These are phyloP conservation scores for Pristionchus arcanus DNA, from an alignment of 2,888 invertebrate species.

Conservation along the genomic window DNA sequence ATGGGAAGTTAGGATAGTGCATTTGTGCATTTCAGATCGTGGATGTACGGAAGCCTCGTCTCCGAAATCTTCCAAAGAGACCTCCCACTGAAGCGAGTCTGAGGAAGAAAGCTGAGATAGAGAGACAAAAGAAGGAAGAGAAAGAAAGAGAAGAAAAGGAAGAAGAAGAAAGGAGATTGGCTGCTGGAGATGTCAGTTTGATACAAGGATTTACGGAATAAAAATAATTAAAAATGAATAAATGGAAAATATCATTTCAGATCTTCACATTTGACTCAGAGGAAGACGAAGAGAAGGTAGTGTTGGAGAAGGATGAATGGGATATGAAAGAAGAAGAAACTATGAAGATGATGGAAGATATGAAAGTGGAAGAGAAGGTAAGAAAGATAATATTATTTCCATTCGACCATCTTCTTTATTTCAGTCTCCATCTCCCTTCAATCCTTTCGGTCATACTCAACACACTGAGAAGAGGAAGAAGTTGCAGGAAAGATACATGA, in stretches of 20 bases:
- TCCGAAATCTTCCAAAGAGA: slow-evolving; percentile 8
- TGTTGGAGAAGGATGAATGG: slow-evolving; percentile 13
- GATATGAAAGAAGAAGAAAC: slow-evolving; percentile 18
- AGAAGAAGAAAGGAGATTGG: slow-evolving; percentile 6
- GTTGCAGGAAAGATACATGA: not conserved
- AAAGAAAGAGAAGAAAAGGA: slow-evolving; percentile 15
- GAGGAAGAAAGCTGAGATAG: not conserved
- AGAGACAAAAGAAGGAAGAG: not conserved
- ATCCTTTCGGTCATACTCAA: not conserved
- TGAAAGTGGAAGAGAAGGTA: slow-evolving; percentile 12
- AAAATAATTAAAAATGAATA: no score
- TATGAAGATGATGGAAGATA: not conserved
- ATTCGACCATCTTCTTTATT: not conserved
- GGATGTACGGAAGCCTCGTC: not conserved
- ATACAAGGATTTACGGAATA: not conserved
- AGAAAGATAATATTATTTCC: not conserved
- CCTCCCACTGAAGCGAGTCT: not conserved
- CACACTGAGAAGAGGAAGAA: not conserved
- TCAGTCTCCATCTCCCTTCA: not conserved
- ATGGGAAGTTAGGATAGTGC: not conserved
- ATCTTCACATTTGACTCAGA: not conserved
- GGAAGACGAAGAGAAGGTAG: not conserved
- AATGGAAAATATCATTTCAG: not conserved
- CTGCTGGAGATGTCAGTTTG: not conserved
- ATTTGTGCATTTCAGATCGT: not conserved